Conservation (phyloP, 2,113 vertebrate genomes). For the Holacanthus passer region DNA sequence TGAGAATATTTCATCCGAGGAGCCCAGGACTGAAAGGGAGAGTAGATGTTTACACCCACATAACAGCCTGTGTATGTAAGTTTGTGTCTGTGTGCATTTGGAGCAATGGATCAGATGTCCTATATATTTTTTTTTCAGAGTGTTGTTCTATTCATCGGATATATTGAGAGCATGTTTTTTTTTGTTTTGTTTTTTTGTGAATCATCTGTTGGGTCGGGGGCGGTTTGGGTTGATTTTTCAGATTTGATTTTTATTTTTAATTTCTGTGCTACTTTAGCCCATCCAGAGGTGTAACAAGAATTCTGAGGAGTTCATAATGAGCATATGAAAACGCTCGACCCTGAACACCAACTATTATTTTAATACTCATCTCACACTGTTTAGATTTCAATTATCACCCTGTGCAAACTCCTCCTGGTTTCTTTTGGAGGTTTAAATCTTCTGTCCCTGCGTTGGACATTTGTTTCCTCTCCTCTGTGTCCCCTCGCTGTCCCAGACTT, state of each 20-base stretch:
- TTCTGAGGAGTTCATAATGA: background rate
- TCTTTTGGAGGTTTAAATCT: conserved; percentile 22
- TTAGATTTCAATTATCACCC: conserved; percentile 10
- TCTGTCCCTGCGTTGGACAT: conserved; percentile 11
- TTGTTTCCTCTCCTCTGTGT: background rate
- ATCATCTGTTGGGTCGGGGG: conserved; percentile 51
- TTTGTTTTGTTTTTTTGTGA: conserved; percentile 42
- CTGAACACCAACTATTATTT: background rate
- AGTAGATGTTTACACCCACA: conserved; percentile 65
- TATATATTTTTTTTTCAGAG: conserved; percentile 28
- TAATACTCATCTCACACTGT: conserved; percentile 45
- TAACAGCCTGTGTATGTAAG: conserved; percentile 35
- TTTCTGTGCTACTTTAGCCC: conserved; percentile 69
- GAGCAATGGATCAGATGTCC: conserved; percentile 66
- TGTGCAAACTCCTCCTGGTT: conserved; percentile 24
- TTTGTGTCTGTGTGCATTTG: conserved; percentile 62
- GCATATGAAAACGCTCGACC: conserved; percentile 29
- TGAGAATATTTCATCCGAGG: background rate
- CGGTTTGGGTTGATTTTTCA: conserved; percentile 54
- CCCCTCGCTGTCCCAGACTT: background rate
- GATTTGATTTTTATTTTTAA: conserved; percentile 46
- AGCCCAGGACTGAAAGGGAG: conserved; percentile 47
- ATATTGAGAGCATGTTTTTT: conserved; percentile 63
- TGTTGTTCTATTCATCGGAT: conserved; percentile 62
- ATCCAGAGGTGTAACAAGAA: conserved; percentile 27